A percentile compares a stretch with the other conserved stretches of the same genome.
Conservation (phyloP, 2,888 invertebrate species). For the Seira musarum region DNA sequence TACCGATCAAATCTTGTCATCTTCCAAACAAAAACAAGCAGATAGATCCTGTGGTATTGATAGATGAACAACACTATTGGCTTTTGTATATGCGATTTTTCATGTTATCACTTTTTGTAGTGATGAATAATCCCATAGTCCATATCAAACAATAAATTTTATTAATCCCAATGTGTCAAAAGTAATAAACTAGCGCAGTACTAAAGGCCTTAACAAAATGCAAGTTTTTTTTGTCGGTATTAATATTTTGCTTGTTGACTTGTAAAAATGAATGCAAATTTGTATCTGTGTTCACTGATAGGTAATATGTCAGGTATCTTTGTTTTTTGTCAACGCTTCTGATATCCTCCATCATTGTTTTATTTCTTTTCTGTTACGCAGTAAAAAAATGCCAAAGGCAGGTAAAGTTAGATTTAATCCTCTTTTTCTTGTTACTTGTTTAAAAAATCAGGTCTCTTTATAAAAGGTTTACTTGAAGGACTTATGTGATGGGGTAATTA, state of each 20-base stretch:
- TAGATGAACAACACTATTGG: not conserved
- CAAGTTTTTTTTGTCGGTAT: not conserved
- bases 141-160: not conserved
- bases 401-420: not conserved
- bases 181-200: not conserved
- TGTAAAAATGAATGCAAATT: not conserved
- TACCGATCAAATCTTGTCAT: not conserved
- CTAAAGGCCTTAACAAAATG: not conserved
- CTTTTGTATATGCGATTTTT: not conserved
- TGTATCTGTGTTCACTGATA: not conserved
- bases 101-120: not conserved
- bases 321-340: conserved; percentile 2
- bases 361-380: not conserved
- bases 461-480: not conserved
- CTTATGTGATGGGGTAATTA: conserved; percentile 34
- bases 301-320: not conserved
- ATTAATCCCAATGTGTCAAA: conserved; percentile 10
- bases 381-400: not conserved
- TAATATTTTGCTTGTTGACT: not conserved
- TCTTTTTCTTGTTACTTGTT: not conserved
- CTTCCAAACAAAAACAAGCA: not conserved
- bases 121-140: not conserved
- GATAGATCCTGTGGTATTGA: not conserved
- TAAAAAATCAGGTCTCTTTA: not conserved
- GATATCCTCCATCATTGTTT: not conserved